Evolutionary conservation across 2,888 invertebrate genomes (phyloP).

Genomic region (Mesorhabditis belari): DNA sequence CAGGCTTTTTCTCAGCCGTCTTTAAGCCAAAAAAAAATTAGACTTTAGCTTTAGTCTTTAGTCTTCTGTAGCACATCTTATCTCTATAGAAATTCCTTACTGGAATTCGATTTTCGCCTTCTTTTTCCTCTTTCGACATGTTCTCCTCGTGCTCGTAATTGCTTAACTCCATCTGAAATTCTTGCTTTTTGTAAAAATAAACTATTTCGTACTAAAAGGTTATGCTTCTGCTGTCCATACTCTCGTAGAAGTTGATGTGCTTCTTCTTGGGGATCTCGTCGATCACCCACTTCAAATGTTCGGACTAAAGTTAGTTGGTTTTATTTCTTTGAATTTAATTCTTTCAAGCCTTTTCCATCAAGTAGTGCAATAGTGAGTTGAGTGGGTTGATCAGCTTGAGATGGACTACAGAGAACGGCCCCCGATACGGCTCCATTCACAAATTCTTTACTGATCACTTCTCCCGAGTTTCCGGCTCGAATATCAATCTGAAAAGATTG

Average conservation of each 20-base stretch:
- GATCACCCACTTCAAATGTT: slow-evolving; percentile 25
- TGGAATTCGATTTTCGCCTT: slow-evolving; percentile 24
- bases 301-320: slow-evolving; percentile 18
- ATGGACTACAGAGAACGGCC: neutral
- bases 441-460: slow-evolving; percentile 26
- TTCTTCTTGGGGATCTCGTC: slow-evolving; percentile 28
- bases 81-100: too few species aligned
- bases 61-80: too few species aligned
- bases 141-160: slow-evolving; percentile 43
- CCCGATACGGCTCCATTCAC: slow-evolving; percentile 2
- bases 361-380: slow-evolving; percentile 12
- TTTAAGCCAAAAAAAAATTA: too few species aligned
- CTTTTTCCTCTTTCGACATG: slow-evolving; percentile 21
- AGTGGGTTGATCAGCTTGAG: neutral
- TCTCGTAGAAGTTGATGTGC: slow-evolving; percentile 37
- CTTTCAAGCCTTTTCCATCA: slow-evolving; percentile 22
- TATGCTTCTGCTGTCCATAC: slow-evolving; percentile 47
- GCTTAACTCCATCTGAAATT: slow-evolving; percentile 39
- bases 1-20: too few species aligned
- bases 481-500: slow-evolving; percentile 28
- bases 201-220: slow-evolving; percentile 31
- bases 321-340: neutral
- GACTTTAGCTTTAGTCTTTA: too few species aligned
- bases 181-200: neutral
- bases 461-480: slow-evolving; percentile 30